Evolutionary conservation across 2,888 invertebrate genomes (phyloP).

Genomic region (Nomada goodeniana): DNA sequence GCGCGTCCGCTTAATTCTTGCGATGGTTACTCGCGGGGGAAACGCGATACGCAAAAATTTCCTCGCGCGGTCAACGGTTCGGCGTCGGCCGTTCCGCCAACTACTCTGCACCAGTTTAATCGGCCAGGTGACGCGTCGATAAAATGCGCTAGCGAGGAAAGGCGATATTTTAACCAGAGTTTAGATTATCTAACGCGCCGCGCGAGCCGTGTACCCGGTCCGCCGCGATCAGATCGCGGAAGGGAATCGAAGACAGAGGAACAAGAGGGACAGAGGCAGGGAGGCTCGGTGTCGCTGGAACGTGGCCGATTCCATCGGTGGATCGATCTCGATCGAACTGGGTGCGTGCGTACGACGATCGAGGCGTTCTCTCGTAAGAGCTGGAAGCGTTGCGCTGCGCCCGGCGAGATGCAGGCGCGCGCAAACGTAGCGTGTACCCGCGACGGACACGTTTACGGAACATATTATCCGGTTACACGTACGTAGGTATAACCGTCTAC

Average conservation of each 20-base stretch:
- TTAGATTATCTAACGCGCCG: not conserved
- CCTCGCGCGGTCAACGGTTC: slow-evolving; percentile 26
- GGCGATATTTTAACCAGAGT: slow-evolving; percentile 1
- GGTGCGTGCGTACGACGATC: slow-evolving; percentile 41
- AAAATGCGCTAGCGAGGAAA: not conserved
- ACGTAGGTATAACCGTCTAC: slow-evolving; percentile 37
- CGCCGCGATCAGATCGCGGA: not conserved
- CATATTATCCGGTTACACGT: slow-evolving; percentile 66
- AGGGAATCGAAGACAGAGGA: slow-evolving; percentile 24
- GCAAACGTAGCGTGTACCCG: slow-evolving; percentile 41
- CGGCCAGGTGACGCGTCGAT: not conserved
- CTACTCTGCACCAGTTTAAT: slow-evolving; percentile 12
- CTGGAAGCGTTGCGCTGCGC: slow-evolving; percentile 4
- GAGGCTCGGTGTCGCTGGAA: slow-evolving; percentile 44
- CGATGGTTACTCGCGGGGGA: slow-evolving; percentile 16
- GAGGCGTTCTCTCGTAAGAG: slow-evolving; percentile 33
- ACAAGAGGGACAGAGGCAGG: not conserved
- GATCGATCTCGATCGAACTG: slow-evolving; percentile 40
- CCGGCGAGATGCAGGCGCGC: slow-evolving; percentile 26
- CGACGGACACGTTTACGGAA: slow-evolving; percentile 62
- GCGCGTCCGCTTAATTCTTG: slow-evolving; percentile 20
- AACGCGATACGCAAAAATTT: slow-evolving; percentile 21
- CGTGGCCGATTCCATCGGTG: not conserved
- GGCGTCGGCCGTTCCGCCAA: slow-evolving; percentile 10
- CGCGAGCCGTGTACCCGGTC: not conserved